Base-by-base conservation (phyloP, 2,797 vertebrate species). In the Sebastes umbrosus region DNA sequence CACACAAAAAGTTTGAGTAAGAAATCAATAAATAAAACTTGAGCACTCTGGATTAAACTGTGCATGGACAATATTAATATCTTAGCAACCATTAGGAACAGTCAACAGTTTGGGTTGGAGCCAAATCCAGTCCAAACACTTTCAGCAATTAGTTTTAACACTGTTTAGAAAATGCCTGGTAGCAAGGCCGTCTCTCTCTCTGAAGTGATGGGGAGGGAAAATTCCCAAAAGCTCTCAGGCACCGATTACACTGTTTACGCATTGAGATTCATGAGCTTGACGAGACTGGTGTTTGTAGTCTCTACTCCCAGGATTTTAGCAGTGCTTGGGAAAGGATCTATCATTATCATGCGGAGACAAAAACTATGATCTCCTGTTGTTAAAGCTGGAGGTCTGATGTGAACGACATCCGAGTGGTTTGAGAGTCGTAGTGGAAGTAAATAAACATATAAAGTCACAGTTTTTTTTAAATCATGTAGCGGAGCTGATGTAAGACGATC, bases 261-360 rank as follows among this genome's bases (percentile, higher is more conserved):
- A 88, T 70, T 82, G 80, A 90, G 80, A 93, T 90, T 93, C 86
- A 88, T 86, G 92, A 93, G 87, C 59, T 77, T 54, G 58, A 85
- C 87, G 60, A 79, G 80, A 11, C 77, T 36, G 63, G 64, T 52
- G 80, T 80, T 82, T 83, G 83, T 71, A 75, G 86, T 83, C 68
- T 80, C 62, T 58, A 6, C 77, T 86, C 76, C 9, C 43, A 82
- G 85, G 83, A 82, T 63, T 32, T 78, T 24, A 74, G 57, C 3
- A 34, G 88, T 24, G 59, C 71, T 77, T 68, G 74, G 63, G 69
- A 87, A 77, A 79, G 67, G 69, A 78, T 70, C 65, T 1, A 9
- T 75, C 80, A 87, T 89, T 84, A 77, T 80, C 73, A 86, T 57
- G 84, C 66, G 2, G 73, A 77, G 20, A 78, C 65, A 72, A 70